These are phyloP conservation scores for Hormaphis cornu DNA, from an alignment of 1,140 invertebrate genomes.

Conservation along the genomic window DNA sequence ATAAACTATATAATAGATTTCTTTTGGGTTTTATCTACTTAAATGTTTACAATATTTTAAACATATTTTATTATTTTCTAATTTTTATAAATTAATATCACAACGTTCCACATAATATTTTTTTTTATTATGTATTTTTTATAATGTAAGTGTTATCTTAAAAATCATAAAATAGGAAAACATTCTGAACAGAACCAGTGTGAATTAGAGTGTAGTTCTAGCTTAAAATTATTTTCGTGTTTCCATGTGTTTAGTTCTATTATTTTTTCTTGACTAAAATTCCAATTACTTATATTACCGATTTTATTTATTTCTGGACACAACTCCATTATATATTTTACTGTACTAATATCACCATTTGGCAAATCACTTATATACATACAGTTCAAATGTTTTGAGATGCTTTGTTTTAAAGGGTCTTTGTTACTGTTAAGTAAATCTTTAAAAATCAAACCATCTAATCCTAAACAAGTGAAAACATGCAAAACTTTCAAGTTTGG, in stretches of 20 bases:
- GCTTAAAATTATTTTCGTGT: conserved; percentile 42
- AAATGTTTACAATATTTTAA: too few species aligned
- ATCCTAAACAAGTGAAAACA: conserved; percentile 40
- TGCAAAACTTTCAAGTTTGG: conserved; percentile 43
- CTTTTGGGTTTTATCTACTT: too few species aligned
- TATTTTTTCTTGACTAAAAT: conserved; percentile 43
- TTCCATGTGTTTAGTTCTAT: conserved; percentile 41
- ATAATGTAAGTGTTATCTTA: background rate
- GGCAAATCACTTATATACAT: conserved; percentile 46
- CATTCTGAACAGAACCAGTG: conserved; percentile 47
- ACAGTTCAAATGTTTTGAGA: conserved; percentile 41
- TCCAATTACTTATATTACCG: conserved; percentile 47
- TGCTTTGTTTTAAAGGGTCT: conserved; percentile 11
- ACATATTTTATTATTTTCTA: too few species aligned
- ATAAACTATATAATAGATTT: too few species aligned
- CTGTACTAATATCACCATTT: conserved; percentile 41
- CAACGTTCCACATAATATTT: too few species aligned
- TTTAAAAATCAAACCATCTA: conserved; percentile 35
- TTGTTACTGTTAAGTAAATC: conserved; percentile 29
- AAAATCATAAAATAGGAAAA: conserved; percentile 34
- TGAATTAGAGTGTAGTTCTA: conserved; percentile 44
- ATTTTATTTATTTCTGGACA: conserved; percentile 42
- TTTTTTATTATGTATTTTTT: background rate
- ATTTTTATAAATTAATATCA: too few species aligned
- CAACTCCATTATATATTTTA: conserved; percentile 42